Conservation (phyloP, 2,888 invertebrate genomes). For the Chrysodeixis includens region DNA sequence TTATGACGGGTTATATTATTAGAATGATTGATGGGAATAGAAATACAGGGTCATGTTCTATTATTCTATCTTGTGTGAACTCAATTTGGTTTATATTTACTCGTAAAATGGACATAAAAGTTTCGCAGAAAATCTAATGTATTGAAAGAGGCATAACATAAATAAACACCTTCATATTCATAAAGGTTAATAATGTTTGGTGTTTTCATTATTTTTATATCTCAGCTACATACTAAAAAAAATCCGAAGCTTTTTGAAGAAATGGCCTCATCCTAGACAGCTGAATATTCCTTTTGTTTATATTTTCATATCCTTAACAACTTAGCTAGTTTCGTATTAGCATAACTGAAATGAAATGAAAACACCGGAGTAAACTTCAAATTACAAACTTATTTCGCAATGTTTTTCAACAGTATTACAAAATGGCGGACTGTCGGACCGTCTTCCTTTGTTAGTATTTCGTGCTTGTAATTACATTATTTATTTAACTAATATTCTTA, state of each 20-base stretch:
- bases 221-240: background rate
- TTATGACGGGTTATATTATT: constrained; percentile 31
- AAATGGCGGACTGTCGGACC: background rate
- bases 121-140: background rate
- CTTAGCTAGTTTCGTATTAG: constrained; percentile 1
- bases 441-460: constrained; percentile 3
- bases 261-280: background rate
- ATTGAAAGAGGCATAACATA: background rate
- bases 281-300: background rate
- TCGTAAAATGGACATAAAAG: constrained; percentile 8
- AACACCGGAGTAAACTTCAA: constrained; percentile 8
- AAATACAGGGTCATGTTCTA: constrained; percentile 18
- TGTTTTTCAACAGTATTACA: constrained; percentile 9
- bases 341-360: constrained; percentile 7
- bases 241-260: background rate
- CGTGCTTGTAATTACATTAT: background rate
- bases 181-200: background rate
- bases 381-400: constrained; percentile 7
- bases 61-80: constrained; percentile 7
- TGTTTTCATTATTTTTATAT: background rate
- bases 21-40: constrained; percentile 41
- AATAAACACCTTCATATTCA: background rate
- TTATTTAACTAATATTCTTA: background rate
- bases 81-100: constrained; percentile 21
- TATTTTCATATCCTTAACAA: constrained; percentile 2